Evolutionary conservation across 1,140 invertebrate species (phyloP).

Genomic region (Parasteatoda tepidariorum): DNA sequence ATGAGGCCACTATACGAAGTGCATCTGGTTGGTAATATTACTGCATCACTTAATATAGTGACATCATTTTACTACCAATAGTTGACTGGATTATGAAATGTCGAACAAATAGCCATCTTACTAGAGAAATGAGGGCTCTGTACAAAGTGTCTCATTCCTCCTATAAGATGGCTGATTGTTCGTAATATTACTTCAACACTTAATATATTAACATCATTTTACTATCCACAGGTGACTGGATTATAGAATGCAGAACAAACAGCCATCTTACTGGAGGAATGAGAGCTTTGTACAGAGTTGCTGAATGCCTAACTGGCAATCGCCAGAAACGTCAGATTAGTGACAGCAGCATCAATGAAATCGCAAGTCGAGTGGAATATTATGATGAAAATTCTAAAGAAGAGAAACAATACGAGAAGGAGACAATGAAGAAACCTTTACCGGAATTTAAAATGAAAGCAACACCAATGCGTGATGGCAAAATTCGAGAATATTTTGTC

Average conservation of each 20-base stretch:
- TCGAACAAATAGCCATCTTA: constrained; percentile 4
- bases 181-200: too few species aligned
- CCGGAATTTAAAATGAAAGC: neutral
- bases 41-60: too few species aligned
- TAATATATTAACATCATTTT: too few species aligned
- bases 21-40: too few species aligned
- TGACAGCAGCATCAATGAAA: constrained; percentile 1
- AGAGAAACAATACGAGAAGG: neutral
- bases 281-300: constrained; percentile 49
- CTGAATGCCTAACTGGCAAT: constrained; percentile 1
- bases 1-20: constrained; percentile 19
- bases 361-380: constrained; percentile 36
- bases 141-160: too few species aligned
- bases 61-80: too few species aligned
- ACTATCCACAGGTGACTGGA: constrained; percentile 48
- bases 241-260: constrained; percentile 45
- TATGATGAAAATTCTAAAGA: neutral
- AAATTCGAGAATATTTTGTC: constrained; percentile 64
- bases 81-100: constrained; percentile 29
- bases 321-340: constrained; percentile 38
- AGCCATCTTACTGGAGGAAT: constrained; percentile 49
- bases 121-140: constrained; percentile 2
- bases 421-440: neutral
- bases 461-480: neutral
- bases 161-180: too few species aligned